Base-by-base conservation (phyloP, 2,113 vertebrate genomes). In the Phrynosoma platyrhinos region DNA sequence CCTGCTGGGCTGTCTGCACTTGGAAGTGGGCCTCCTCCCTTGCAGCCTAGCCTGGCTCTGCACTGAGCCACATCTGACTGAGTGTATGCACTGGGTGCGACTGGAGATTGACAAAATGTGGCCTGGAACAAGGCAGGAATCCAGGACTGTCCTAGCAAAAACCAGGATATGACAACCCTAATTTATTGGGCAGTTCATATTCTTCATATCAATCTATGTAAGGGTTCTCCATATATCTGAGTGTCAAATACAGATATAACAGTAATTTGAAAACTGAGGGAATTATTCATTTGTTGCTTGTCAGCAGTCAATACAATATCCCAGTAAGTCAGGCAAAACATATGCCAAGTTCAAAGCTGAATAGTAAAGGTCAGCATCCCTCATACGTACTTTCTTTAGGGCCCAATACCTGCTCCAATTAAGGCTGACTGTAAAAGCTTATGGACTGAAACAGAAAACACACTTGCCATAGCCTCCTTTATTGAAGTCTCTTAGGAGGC, bases 391-490 rank as follows among this genome's bases (percentile, higher is more conserved):
- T 53, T 78, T 30, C 27, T 82, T 88, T 84, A 89, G 83, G 23
- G 69, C 71, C 74, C 72, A 85, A 75, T 20, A 89, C 0, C 0
- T 68, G 72, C 58, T 84, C 68, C 55, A 84, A 82, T 92, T 88
- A 84, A 0, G 0, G 20, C 16, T 0, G 20, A 30, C 42, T 69
- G 52, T 58, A 83, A 79, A 88, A 66, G 85, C 85, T 47, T 87
- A 80, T 72, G 88, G 92, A 91, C 21, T 91, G 64, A 68, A 89
- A 86, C 1, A 55, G 83, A 84, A 90, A 83, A 92, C 79, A 32
- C 47, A 87, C 52, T 72, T 72, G n/a, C 77, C n/a, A 78, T 53
- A 42, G 20, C 52, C 64, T 78, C 79, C 58, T 78, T 86, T 78
- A 86, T 8, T 78, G 74, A 58, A 0, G 0, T 84, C 85, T 86